Percentiles rank a stretch among this genome's conserved stretches.
Evolutionary conservation across 2,113 vertebrate species (phyloP).

Genomic region (Gopherus evgoodei): DNA sequence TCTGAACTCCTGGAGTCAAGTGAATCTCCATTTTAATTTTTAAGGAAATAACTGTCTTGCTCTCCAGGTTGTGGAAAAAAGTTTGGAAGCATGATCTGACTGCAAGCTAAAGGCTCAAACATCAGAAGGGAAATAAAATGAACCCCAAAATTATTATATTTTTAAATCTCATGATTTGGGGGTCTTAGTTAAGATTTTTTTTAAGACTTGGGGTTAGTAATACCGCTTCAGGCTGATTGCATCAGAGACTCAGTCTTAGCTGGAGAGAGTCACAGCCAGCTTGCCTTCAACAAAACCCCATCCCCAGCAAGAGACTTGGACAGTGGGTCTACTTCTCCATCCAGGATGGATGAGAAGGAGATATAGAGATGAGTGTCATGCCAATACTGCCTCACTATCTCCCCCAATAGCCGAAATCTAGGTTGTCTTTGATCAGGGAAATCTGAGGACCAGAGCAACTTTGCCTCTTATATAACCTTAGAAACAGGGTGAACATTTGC

Average conservation of each 20-base stretch:
- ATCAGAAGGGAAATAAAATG: not conserved
- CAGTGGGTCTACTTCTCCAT: not conserved
- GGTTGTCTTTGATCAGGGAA: accelerated
- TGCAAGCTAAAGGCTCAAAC: not conserved
- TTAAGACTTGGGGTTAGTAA: conserved; percentile 2
- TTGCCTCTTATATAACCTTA: not conserved
- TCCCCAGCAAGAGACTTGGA: not conserved
- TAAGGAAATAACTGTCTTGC: not conserved
- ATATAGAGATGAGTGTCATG: accelerated
- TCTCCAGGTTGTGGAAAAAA: not conserved
- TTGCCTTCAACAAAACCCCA: accelerated
- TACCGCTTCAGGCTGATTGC: not conserved
- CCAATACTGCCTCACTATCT: accelerated
- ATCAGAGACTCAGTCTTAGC: not conserved
- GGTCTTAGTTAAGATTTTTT: not conserved
- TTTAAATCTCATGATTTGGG: not conserved
- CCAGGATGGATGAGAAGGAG: not conserved
- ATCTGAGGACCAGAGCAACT: accelerated
- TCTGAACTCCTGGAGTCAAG: not conserved
- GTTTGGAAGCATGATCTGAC: accelerated
- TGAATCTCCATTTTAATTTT: not conserved
- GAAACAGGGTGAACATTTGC: not conserved
- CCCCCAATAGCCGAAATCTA: not conserved
- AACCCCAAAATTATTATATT: not conserved
- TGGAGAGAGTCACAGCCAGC: not conserved